These are phyloP conservation scores for Puffinus mauretanicus DNA, from an alignment of 2,113 vertebrate genomes.

Conservation along the genomic window DNA sequence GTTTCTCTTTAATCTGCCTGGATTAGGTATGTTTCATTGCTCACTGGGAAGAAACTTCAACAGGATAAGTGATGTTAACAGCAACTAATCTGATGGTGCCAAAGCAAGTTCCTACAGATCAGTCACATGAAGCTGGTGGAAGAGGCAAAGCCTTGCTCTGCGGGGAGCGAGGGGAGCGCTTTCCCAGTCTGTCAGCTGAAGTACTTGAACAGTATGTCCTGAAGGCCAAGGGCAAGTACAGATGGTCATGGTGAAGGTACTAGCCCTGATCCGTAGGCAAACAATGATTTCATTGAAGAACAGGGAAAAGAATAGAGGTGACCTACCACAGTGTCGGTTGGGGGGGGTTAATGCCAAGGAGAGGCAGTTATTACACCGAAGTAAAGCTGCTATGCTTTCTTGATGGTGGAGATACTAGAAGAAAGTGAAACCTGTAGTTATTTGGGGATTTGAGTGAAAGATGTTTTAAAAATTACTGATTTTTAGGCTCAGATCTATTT, in stretches of 20 bases:
- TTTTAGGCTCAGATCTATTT: neutral
- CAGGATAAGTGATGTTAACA: conserved; percentile 46
- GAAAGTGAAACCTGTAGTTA: neutral
- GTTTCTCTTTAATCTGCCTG: conserved; percentile 50
- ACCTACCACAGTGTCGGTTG: neutral
- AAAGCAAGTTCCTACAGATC: conserved; percentile 60
- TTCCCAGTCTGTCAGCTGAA: neutral
- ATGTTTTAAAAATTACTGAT: neutral
- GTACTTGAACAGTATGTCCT: neutral
- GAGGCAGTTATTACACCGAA: neutral
- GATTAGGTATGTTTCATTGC: conserved; percentile 47
- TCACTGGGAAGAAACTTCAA: conserved; percentile 22
- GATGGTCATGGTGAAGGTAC: neutral
- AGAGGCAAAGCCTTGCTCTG: neutral
- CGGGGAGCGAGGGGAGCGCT: neutral
- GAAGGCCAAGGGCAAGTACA: neutral
- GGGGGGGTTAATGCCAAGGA: neutral
- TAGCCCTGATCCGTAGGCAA: neutral
- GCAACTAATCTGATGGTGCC: conserved; percentile 54
- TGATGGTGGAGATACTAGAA: neutral
- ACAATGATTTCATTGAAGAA: neutral
- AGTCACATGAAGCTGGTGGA: neutral
- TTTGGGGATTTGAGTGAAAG: neutral
- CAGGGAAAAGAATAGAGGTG: neutral
- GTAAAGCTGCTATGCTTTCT: neutral